phyloP scores from a whole-genome alignment of 2,888 invertebrate genomes.

The Villa cingulata region DNA sequence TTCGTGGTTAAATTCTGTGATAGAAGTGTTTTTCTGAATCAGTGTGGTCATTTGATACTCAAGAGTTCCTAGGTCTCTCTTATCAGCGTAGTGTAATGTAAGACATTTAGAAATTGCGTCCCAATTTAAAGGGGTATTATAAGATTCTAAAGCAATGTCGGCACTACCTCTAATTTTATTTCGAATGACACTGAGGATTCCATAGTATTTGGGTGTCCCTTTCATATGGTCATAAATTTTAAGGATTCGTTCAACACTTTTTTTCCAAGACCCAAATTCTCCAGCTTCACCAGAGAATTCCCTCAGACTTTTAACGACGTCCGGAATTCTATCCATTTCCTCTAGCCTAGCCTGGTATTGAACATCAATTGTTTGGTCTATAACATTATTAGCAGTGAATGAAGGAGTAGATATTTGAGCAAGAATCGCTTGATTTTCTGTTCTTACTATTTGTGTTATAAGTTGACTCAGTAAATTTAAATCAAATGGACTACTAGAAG shows the following conservation, averaged over 20 bases:
- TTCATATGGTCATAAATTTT: slow-evolving; percentile 5
- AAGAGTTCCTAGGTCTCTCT: not conserved
- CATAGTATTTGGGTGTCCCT: slow-evolving; percentile 10
- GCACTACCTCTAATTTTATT: slow-evolving; percentile 3
- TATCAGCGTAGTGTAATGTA: too few relatives aligned
- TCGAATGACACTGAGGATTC: not conserved
- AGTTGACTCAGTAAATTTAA: too few relatives aligned
- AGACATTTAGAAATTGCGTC: not conserved
- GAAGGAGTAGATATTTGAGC: too few relatives aligned
- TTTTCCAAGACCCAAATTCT: slow-evolving; percentile 3
- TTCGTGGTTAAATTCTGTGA: not conserved
- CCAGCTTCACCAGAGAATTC: not conserved
- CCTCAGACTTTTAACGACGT: not conserved
- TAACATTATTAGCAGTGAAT: too few relatives aligned
- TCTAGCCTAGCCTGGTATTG: too few relatives aligned
- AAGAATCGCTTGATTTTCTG: too few relatives aligned
- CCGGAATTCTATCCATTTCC: too few relatives aligned
- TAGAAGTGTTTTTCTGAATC: not conserved
- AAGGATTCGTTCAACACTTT: slow-evolving; percentile 10
- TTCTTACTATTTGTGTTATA: too few relatives aligned
- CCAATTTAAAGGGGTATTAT: slow-evolving; percentile 6
- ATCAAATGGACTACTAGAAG: too few relatives aligned
- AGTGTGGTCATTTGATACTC: slow-evolving; percentile 2
- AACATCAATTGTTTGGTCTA: too few relatives aligned
- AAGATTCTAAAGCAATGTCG: slow-evolving; percentile 3